Evolutionary conservation across 2,888 invertebrate species (phyloP), one percentile per base, ranked within the genome.

Genomic region (Oligia strigilis): DNA sequence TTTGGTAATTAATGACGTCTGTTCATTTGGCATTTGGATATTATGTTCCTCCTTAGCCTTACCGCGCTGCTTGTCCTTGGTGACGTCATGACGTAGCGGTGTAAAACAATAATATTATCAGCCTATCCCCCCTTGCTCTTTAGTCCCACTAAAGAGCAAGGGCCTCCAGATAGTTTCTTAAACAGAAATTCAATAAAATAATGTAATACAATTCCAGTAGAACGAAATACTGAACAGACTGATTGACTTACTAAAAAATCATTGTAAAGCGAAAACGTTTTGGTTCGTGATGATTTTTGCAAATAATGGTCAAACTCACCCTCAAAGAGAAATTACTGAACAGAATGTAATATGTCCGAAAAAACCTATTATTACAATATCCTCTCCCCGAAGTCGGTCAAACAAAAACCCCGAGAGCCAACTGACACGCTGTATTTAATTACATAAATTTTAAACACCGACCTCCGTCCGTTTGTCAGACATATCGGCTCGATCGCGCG

Each of bases 341-440:
- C 4, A 9, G 8, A 62, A 74, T 69, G 58, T 46, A 55, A 71
- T 73, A 60, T 23, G 14, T 84, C 6, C 40, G 43, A 58, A 79
- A 77, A 87, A 58, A 58, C 70, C 65, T 62, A 72, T 72, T 60
- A 83, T 66, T 78, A 62, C 81, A 88, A 75, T 75, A 81, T 78
- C 67, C 69, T 64, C 73, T 29, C 66, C 77, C 73, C 36, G 60
- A 78, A 89, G 75, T 81, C 88, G 84, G 82, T 87, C 84, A 89
- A 90, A 90, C 87, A 84, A 84, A 89, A 89, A 90, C 87, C 89
- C 77, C 81, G 76, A 72, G 78, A 81, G 67, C 87, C 87, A 78
- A 87, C 92, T 91, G 92, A 92, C 91, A 90, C 89, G 89, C 87
- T 91, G 89, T 91, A 92, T 92, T 92, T 92, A 92, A 92, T 92